Conservation (phyloP, 2,113 vertebrate genomes). For the Sylvietta virens region DNA sequence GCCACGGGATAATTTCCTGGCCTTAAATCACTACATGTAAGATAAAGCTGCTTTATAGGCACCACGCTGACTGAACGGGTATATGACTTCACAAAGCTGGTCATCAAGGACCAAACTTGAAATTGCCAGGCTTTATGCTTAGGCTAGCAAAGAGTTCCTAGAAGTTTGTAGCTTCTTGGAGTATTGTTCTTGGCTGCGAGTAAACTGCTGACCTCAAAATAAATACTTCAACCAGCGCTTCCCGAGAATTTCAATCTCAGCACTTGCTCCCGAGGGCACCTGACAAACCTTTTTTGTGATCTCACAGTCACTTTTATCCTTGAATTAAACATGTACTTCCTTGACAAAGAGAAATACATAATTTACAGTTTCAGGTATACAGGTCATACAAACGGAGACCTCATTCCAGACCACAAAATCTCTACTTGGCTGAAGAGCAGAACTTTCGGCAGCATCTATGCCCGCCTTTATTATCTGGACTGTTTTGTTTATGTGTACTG, state of each 20-base stretch:
- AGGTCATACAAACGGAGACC: neutral
- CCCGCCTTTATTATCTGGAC: neutral
- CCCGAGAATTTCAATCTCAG: neutral
- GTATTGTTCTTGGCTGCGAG: neutral
- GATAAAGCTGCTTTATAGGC: neutral
- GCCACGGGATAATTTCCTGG: neutral
- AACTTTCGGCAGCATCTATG: neutral
- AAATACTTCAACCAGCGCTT: neutral
- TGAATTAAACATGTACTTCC: neutral
- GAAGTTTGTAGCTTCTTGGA: neutral
- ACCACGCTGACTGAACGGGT: neutral
- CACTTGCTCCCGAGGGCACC: neutral
- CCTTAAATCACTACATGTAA: neutral
- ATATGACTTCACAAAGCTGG: neutral
- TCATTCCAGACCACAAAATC: neutral
- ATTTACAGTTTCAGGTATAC: neutral
- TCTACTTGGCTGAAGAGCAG: neutral
- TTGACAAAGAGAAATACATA: neutral
- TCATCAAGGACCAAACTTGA: neutral
- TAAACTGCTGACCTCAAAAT: neutral
- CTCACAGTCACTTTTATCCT: neutral
- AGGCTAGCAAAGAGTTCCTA: neutral
- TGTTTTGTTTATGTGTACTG: neutral
- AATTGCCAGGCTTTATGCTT: neutral
- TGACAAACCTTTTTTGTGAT: slow-evolving; percentile 11